A percentile compares a stretch with the other conserved stretches of the same genome.
phyloP scores from a whole-genome alignment of 2,797 vertebrate species.

The Peromyscus eremicus region DNA sequence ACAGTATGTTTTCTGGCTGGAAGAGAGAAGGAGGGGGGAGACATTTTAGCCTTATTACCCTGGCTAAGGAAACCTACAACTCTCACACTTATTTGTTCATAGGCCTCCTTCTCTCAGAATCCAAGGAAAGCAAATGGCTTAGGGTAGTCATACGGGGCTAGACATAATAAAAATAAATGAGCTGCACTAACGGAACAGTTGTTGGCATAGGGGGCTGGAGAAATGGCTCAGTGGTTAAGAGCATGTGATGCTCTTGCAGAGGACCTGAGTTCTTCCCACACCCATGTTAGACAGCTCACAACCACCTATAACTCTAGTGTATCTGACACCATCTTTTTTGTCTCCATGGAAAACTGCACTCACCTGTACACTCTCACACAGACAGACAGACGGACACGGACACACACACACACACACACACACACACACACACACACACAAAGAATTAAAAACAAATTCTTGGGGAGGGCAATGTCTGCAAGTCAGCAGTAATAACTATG shows the following conservation, averaged over 20 bases:
- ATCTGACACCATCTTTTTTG: neutral
- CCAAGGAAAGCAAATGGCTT: neutral
- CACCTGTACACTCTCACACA: neutral
- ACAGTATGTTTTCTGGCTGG: constrained; percentile 94
- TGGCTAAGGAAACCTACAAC: neutral
- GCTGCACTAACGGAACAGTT: neutral
- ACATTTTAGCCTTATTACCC: neutral
- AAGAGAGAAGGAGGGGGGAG: constrained; percentile 76
- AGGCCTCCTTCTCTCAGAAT: neutral
- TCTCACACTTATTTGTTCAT: neutral
- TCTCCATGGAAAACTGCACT: neutral
- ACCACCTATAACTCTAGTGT: neutral
- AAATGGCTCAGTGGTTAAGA: neutral
- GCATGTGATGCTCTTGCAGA: neutral
- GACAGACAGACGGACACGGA: neutral
- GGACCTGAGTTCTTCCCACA: neutral
- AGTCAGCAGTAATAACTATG: neutral
- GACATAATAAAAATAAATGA: neutral
- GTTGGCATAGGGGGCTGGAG: neutral
- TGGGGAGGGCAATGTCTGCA: neutral
- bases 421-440: neutral
- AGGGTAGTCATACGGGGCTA: neutral
- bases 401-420: neutral
- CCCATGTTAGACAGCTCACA: neutral
- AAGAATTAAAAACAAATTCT: neutral